Conservation (phyloP, 2,888 invertebrate genomes). For the Drosophila mimica region DNA sequence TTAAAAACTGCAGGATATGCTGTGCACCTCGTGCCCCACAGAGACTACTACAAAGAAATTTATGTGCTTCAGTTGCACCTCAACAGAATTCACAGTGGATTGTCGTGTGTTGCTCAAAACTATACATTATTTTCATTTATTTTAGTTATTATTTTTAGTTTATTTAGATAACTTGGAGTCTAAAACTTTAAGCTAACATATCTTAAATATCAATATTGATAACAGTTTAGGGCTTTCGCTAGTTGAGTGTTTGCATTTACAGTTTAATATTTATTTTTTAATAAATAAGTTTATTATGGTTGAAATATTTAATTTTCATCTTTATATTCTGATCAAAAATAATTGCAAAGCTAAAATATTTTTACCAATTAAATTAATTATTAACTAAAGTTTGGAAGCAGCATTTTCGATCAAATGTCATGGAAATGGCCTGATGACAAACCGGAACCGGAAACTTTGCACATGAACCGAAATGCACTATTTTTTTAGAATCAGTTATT, state of each 20-base stretch:
- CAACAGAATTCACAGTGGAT: constrained; percentile 37
- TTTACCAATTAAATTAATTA: neutral
- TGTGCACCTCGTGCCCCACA: neutral
- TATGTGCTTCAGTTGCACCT: constrained; percentile 23
- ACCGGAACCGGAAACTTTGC: neutral
- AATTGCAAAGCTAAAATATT: neutral
- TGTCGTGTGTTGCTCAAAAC: neutral
- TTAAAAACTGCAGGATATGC: neutral
- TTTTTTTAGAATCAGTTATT: neutral
- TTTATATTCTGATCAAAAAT: too few relatives aligned
- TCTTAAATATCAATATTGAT: neutral
- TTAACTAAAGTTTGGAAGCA: neutral
- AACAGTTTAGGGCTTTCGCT: neutral
- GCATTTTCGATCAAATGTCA: neutral
- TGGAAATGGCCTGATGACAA: neutral
- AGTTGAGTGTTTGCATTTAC: too few relatives aligned
- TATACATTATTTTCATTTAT: neutral
- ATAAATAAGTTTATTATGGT: too few relatives aligned
- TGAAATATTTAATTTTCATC: too few relatives aligned
- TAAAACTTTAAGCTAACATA: neutral
- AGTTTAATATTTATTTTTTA: too few relatives aligned
- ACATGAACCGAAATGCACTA: neutral
- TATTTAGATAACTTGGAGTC: neutral
- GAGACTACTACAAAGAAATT: constrained; percentile 38
- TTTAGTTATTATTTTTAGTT: neutral